Base-by-base conservation (phyloP, 2,113 vertebrate genomes). In the Rousettus leschenaultii region DNA sequence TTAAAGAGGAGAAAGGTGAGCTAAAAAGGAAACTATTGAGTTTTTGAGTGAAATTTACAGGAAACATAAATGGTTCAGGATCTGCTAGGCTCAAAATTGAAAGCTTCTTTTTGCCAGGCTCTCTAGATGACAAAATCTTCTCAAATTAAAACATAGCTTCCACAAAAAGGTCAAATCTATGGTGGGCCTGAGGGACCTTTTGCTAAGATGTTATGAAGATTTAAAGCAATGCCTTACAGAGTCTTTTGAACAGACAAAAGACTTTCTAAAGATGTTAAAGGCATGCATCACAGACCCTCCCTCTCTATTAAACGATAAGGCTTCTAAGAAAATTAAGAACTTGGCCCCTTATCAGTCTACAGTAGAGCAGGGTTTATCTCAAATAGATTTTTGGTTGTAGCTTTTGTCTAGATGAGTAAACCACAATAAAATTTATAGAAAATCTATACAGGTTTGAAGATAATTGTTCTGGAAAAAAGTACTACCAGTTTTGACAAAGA, bases 81-180 rank as follows among this genome's bases (percentile, higher is more conserved):
- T 83, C 22, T 68, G 15, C 35, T 63, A 77, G 21, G n/a, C 35
- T 86, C 57, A 92, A 79, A 95, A 89, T 53, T 95, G 51, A 87
- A 79, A 68, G 18, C 38, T 35, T 86, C 28, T 86, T 43, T 80
- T 89, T 82, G 30, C 45, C 24, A 55, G 24, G 6, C 21, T 89
- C 14, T 68, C 12, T n/a, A 80, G n/a, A n/a, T 61, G 43, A 90
- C 28, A 94, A 80, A 87, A 68, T 91, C 80, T 75, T 86, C 57
- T 80, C 43, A 75, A 86, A 68, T 90, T 93, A 93, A 96, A 86
- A 63, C 45, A 63, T 40, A 6, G 21, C 40, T 95, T 75, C 30
- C 43, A 38, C 55, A 35, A 33, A 90, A 90, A 82, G 22, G 61
- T 77, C n/a, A 90, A 61, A 63, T 80, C 35, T 38, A 53, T 19